A percentile compares a stretch with the other conserved stretches of the same genome.
These are phyloP conservation scores for Ethmia dodecea DNA, from an alignment of 2,888 invertebrate genomes.

Conservation along the genomic window DNA sequence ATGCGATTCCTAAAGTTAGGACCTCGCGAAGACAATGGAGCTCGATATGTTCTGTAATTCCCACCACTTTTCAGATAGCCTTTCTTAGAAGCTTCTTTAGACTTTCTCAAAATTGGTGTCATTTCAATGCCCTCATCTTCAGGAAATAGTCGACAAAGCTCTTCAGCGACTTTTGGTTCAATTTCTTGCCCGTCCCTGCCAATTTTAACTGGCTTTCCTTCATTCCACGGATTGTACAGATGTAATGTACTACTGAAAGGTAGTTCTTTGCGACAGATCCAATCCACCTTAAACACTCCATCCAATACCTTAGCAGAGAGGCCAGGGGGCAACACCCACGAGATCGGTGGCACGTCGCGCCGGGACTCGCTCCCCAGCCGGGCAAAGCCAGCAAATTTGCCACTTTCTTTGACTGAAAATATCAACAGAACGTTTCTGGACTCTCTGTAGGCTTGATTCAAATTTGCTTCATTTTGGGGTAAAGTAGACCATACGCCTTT, in stretches of 20 bases:
- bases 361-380: constrained; percentile 92
- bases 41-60: constrained; percentile 67
- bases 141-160: constrained; percentile 94
- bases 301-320: constrained; percentile 94
- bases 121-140: constrained; percentile 95
- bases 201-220: constrained; percentile 98
- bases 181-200: constrained; percentile 99
- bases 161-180: constrained; percentile 96
- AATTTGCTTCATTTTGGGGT: constrained; percentile 96
- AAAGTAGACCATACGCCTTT: constrained; percentile 99
- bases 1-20: constrained; percentile 72
- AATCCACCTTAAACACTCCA: constrained; percentile 97
- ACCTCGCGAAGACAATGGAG: constrained; percentile 60
- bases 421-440: constrained; percentile 95
- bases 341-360: constrained; percentile 91
- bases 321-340: constrained; percentile 97
- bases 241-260: constrained; percentile 95
- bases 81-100: constrained; percentile 88
- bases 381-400: constrained; percentile 96
- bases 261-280: constrained; percentile 97
- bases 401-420: constrained; percentile 99
- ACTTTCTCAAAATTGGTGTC: constrained; percentile 90
- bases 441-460: constrained; percentile 96
- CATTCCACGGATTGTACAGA: constrained; percentile 98
- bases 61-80: constrained; percentile 73